Evolutionary conservation across 64 coral and sea anemone species (phyloP).

Genomic region (Exaiptasia diaphana): DNA sequence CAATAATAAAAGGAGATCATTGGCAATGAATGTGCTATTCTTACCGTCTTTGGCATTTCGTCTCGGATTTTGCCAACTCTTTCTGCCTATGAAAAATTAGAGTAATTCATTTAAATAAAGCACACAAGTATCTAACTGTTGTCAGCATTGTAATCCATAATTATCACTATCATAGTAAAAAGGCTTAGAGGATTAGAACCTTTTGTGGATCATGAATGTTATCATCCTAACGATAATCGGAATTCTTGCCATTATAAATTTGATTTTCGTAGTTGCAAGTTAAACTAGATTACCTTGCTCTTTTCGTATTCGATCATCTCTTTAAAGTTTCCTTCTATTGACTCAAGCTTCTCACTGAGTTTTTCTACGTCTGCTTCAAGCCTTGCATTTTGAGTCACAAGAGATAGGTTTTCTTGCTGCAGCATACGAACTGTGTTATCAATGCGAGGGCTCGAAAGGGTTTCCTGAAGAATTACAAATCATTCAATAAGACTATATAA

Average conservation of each 20-base stretch:
- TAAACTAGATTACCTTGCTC: constrained; percentile 68
- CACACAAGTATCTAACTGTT: too few species aligned
- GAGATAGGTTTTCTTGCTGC: constrained; percentile 55
- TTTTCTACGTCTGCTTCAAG: constrained; percentile 51
- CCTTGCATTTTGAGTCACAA: constrained; percentile 56
- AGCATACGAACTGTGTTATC: constrained; percentile 58
- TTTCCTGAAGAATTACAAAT: constrained; percentile 13
- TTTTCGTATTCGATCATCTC: constrained; percentile 67
- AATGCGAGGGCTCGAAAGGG: constrained; percentile 5
- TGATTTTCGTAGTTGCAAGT: too few species aligned
- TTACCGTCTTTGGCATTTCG: constrained; percentile 58
- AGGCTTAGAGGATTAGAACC: too few species aligned
- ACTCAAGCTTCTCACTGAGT: constrained; percentile 54
- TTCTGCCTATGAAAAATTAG: too few species aligned
- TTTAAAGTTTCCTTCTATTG: constrained; percentile 62
- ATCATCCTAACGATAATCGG: too few species aligned
- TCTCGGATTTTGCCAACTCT: constrained; percentile 65
- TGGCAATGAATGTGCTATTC: too few species aligned
- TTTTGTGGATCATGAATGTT: too few species aligned
- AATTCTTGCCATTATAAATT: too few species aligned
- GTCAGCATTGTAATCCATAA: too few species aligned
- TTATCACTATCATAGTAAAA: too few species aligned
- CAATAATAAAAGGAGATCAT: too few species aligned
- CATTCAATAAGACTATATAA: neutral
- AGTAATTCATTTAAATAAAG: too few species aligned